These are phyloP conservation scores for Antechinus flavipes DNA, from an alignment of 2,113 vertebrate genomes.

Conservation along the genomic window DNA sequence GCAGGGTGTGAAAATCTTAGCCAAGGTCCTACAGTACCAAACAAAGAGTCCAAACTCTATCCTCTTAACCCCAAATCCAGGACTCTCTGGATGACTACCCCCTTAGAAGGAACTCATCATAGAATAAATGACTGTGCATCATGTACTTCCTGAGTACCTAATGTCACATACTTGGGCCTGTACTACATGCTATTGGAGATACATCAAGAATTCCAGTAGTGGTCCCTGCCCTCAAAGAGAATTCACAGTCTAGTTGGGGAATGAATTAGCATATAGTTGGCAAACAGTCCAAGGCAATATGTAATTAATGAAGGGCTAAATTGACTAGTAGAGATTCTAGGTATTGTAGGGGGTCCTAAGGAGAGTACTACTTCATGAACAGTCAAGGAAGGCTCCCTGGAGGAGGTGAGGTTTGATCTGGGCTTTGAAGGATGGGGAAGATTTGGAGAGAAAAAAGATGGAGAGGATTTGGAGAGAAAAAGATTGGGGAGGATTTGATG, in stretches of 20 bases:
- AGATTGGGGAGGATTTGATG: not conserved
- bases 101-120: not conserved
- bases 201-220: not conserved
- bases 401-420: not conserved
- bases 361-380: not conserved
- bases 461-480: not conserved
- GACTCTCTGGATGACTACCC: not conserved
- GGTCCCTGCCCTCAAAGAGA: not conserved
- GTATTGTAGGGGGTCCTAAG: not conserved
- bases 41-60: too few species aligned
- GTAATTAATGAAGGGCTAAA: not conserved
- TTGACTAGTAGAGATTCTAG: not conserved
- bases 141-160: not conserved
- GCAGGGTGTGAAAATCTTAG: not conserved
- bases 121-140: not conserved
- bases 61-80: not conserved
- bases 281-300: not conserved
- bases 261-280: not conserved
- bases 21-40: not conserved
- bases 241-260: not conserved
- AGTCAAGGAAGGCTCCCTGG: not conserved
- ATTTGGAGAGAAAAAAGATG: not conserved
- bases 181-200: not conserved
- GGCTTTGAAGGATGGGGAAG: not conserved
- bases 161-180: not conserved